Evolutionary conservation across 2,888 invertebrate genomes (phyloP), one percentile per base, ranked within the genome.

Genomic region (Drosophila barbarae): DNA sequence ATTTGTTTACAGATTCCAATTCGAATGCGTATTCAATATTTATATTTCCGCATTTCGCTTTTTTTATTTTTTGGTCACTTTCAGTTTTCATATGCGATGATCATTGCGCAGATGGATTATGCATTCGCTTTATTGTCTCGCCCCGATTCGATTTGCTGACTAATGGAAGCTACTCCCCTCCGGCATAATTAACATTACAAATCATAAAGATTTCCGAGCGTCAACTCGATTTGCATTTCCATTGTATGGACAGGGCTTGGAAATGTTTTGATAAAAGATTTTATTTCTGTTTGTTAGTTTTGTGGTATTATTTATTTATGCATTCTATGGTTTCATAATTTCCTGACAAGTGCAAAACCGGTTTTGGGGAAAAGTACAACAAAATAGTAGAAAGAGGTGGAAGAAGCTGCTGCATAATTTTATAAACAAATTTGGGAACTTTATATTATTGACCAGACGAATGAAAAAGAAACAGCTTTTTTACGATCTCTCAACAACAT

Each of bases 181-280:
- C 51, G 67, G 66, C 72, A 74, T 81, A 78, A 81, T 84, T 81
- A 85, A 76, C 85, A 76, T 84, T 80, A 83, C 72, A 80, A 84
- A 83, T 79, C 76, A 84, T 74, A 81, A 77, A 81, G 71, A 67
- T 58, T 58, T 65, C 61, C 69, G 56, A 58, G 49, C 52, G 47
- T 30, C 46, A 63, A 77, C 59, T 64, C 50, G 69, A 80, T 80
- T 80, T 80, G 83, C 85, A 80, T 80, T 68, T 49, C 59, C 61
- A 74, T 74, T 82, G 84, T 42, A 64, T 12, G 12, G 39, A 46
- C 38, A 73, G 34, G 34, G 66, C 51, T 30, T 58, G 34, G 68
- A 59, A 65, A 49, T 28, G 52, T 53, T 52, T 63, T 63, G 28
- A 53, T 70, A 63, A 70, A 70, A 70, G 71, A 53, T 54, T 61